Conservation (phyloP, 2,797 vertebrate genomes). For the Neosilurus mollespiculum region DNA sequence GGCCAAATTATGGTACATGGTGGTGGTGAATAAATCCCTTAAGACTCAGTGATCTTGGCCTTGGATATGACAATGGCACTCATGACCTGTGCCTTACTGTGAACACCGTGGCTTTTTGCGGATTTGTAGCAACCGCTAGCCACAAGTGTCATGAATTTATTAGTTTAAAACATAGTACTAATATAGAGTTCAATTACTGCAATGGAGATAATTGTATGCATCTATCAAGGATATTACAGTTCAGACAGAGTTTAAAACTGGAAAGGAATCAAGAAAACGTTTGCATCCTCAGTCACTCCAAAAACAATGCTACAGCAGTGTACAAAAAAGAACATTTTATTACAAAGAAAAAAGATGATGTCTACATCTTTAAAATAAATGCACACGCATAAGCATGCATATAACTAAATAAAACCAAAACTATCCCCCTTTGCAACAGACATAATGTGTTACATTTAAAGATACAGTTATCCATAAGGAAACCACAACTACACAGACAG, state of each 20-base stretch:
- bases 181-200: background rate
- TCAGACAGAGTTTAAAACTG: no score
- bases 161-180: background rate
- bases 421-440: background rate
- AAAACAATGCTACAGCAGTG: background rate
- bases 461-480: background rate
- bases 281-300: background rate
- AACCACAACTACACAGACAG: background rate
- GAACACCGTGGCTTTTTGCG: background rate
- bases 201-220: background rate
- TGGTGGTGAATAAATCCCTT: background rate
- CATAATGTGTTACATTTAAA: background rate
- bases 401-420: background rate
- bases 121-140: background rate
- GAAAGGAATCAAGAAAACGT: no score
- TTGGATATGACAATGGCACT: background rate
- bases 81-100: background rate
- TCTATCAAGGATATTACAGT: background rate
- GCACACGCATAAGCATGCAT: background rate
- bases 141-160: background rate
- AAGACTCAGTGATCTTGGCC: background rate
- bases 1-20: no score
- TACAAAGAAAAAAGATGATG: background rate
- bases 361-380: background rate
- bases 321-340: background rate